These are phyloP conservation scores for Lichenostomus cassidix DNA, from an alignment of 2,113 vertebrate genomes.

Conservation along the genomic window DNA sequence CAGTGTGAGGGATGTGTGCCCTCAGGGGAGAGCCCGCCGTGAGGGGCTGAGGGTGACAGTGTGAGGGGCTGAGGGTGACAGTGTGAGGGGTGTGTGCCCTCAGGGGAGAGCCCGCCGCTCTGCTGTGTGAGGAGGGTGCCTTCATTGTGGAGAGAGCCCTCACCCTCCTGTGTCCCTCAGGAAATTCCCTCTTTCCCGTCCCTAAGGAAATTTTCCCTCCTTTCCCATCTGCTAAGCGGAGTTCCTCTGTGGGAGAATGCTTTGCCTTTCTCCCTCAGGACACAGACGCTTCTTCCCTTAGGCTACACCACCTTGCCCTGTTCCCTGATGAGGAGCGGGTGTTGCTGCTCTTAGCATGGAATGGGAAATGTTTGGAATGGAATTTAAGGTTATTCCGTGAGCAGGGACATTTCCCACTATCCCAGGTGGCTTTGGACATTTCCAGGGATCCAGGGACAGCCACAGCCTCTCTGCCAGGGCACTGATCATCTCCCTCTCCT, in stretches of 20 bases:
- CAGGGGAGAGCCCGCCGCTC: too few species aligned
- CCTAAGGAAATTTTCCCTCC: neutral
- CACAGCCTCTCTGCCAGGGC: neutral
- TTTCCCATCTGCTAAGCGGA: fast-evolving
- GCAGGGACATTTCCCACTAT: neutral
- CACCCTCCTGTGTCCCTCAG: neutral
- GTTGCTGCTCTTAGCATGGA: fast-evolving
- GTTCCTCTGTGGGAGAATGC: too few species aligned
- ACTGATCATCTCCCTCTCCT: fast-evolving
- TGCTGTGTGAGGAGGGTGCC: neutral
- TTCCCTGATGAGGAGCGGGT: fast-evolving
- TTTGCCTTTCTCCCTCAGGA: neutral
- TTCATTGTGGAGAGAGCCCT: fast-evolving
- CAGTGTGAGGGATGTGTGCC: neutral
- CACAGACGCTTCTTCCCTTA: neutral
- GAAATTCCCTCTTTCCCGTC: neutral
- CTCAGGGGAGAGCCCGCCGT: neutral
- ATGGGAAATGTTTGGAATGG: neutral
- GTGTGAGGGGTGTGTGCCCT: too few species aligned
- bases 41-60: too few species aligned
- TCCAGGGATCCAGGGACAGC: neutral
- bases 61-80: too few species aligned
- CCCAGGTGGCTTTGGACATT: neutral
- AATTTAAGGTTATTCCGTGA: too few species aligned
- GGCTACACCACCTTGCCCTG: fast-evolving